These are phyloP conservation scores for Salvator merianae DNA, from an alignment of 2,113 vertebrate genomes.

Conservation along the genomic window DNA sequence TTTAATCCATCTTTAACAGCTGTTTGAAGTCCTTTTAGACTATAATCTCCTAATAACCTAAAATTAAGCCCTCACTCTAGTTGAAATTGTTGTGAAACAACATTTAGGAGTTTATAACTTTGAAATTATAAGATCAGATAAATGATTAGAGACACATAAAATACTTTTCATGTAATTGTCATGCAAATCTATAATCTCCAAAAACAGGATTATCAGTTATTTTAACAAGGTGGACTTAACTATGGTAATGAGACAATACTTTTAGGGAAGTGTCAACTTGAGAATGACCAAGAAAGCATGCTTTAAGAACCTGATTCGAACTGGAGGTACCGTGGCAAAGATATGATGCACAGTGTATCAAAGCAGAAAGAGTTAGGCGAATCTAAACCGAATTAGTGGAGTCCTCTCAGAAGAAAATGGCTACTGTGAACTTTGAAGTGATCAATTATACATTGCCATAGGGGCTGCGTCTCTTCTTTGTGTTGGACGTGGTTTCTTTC, in stretches of 20 bases:
- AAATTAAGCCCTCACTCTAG: constrained; percentile 44
- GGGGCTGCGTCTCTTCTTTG: too few relatives aligned
- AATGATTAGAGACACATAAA: constrained; percentile 61
- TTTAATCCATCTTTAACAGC: constrained; percentile 43
- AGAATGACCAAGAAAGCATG: constrained; percentile 22
- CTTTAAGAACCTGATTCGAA: neutral
- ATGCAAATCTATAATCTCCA: constrained; percentile 31
- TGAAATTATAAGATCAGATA: constrained; percentile 40
- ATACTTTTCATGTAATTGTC: constrained; percentile 34
- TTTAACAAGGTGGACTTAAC: constrained; percentile 41
- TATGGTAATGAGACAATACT: constrained; percentile 36
- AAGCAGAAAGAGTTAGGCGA: neutral
- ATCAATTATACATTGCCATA: neutral
- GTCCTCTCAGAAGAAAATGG: too few relatives aligned
- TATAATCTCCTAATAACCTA: constrained; percentile 20
- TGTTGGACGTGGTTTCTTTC: too few relatives aligned
- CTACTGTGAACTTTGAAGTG: too few relatives aligned
- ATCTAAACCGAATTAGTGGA: neutral
- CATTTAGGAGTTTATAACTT: constrained; percentile 55
- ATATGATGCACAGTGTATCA: neutral
- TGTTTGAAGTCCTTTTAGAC: constrained; percentile 71
- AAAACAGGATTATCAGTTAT: constrained; percentile 30
- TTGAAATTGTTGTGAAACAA: constrained; percentile 29
- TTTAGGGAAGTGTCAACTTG: constrained; percentile 40
- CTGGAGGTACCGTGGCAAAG: neutral